A percentile compares a stretch with the other conserved stretches of the same genome.
These are phyloP conservation scores for Magallana angulata DNA, from an alignment of 1,140 invertebrate genomes.

Conservation along the genomic window DNA sequence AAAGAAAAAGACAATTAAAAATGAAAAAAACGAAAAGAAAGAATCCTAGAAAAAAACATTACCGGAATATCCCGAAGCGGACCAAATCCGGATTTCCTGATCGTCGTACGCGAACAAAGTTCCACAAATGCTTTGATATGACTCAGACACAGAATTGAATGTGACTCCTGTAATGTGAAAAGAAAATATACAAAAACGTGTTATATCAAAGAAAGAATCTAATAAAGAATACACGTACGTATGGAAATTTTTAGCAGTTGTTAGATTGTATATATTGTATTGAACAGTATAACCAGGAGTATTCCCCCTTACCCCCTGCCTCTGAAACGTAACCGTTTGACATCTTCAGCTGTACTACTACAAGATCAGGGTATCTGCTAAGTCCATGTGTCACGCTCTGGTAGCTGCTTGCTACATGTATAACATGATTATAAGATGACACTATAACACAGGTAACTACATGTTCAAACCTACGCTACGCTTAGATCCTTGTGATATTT, in stretches of 20 bases:
- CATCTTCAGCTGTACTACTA: neutral
- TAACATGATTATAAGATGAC: no score
- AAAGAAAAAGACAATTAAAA: no score
- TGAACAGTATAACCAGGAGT: neutral
- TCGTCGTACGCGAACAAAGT: neutral
- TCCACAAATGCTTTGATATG: neutral
- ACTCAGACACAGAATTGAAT: neutral
- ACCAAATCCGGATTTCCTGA: slow-evolving; percentile 1
- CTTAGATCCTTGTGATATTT: no score
- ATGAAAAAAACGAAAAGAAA: no score
- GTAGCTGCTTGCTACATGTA: neutral
- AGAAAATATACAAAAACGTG: neutral
- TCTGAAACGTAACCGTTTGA: neutral
- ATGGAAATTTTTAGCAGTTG: no score
- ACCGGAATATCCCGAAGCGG: neutral
- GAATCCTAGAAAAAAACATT: no score
- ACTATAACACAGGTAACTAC: no score
- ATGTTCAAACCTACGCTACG: no score
- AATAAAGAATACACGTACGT: no score
- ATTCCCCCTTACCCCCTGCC: neutral
- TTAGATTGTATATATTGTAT: no score
- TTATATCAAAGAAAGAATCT: no score
- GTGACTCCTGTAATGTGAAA: neutral
- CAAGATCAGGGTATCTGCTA: neutral
- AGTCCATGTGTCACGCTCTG: neutral